Base-by-base conservation (phyloP, 2,113 vertebrate species). In the Euleptes europaea region DNA sequence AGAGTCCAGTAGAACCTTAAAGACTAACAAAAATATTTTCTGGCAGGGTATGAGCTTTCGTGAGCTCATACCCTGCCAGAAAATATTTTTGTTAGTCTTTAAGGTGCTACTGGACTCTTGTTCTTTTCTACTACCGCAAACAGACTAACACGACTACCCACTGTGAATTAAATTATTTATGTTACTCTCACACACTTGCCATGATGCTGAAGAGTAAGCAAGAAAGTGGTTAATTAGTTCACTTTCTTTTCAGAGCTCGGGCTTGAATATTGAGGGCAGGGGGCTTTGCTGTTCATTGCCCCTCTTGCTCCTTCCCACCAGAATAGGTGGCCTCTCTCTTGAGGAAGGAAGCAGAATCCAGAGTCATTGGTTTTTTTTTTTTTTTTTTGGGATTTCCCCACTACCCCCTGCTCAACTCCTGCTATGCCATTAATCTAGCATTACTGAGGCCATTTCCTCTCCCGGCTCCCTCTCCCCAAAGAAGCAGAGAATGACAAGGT, bases 341-440 rank as follows among this genome's bases (percentile, higher is more conserved):
- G 38, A 44, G n/a, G 49, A 63, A 63, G 31, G 13, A 44, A 54
- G 51, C 17, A 42, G 49, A 70, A 26, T 38, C 23, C 44, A 44
- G 63, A 4, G 38, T 19, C 49, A 28, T 57, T 57, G 72, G n/a
- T n/a, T n/a, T n/a, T n/a, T n/a, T n/a, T n/a, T n/a, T n/a, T n/a
- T n/a, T n/a, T n/a, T n/a, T 57, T 75, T 71, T 40, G 57, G 71
- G 28, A 19, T 33, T 65, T 38, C 54, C 51, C 72, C 4, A 44
- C 66, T 9, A 38, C 72, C 42, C 44, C 70, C 44, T 80, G 66
- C 65, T 40, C 26, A 47, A 67, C 63, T 63, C 87, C 87, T 84
- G 40, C 31, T 84, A n/a, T 60, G 74, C 85, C 51, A 13, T 57
- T 84, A 84, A 84, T 90, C 84, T 88, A 87, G 87, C 88, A 86